A percentile compares a stretch with the other conserved stretches of the same genome.
Conservation (phyloP, 1,140 invertebrate species). For the Hypsibius dujardini region DNA sequence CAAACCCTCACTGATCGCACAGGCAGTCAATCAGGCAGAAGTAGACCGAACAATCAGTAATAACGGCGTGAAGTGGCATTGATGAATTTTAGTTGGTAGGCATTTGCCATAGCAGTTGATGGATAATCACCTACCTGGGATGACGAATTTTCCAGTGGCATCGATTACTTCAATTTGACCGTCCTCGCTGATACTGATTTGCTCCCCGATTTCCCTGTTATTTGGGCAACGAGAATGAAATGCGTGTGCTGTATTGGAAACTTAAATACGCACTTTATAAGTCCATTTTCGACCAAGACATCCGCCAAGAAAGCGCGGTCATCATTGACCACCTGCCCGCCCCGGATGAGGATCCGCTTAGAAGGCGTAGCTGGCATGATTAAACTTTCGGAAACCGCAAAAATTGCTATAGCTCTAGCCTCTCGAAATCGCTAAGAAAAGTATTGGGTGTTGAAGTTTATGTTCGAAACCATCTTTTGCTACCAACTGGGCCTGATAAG, state of each 20-base stretch:
- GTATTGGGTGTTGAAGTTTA: too few species aligned
- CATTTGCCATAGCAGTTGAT: too few species aligned
- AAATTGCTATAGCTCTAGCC: too few species aligned
- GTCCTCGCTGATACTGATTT: constrained; percentile 15
- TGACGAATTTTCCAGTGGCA: constrained; percentile 56
- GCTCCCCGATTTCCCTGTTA: constrained; percentile 19
- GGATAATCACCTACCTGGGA: constrained; percentile 43
- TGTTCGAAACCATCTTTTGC: too few species aligned
- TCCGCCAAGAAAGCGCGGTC: constrained; percentile 70
- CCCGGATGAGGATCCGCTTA: constrained; percentile 61
- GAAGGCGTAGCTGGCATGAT: neutral
- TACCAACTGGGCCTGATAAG: too few species aligned
- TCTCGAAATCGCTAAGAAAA: too few species aligned
- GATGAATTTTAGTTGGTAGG: too few species aligned
- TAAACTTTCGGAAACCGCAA: too few species aligned
- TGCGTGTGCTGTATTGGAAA: constrained; percentile 19
- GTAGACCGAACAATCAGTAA: too few species aligned
- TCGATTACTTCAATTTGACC: constrained; percentile 43
- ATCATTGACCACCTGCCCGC: constrained; percentile 86
- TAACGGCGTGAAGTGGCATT: too few species aligned
- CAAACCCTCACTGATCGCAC: too few species aligned
- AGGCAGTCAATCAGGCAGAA: too few species aligned
- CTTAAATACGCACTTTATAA: constrained; percentile 56
- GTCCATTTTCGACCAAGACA: constrained; percentile 79
- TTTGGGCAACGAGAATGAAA: constrained; percentile 11